Evolutionary conservation across 2,113 vertebrate genomes (phyloP), one percentile per base, ranked within the genome.

Genomic region (Osmerus mordax): DNA sequence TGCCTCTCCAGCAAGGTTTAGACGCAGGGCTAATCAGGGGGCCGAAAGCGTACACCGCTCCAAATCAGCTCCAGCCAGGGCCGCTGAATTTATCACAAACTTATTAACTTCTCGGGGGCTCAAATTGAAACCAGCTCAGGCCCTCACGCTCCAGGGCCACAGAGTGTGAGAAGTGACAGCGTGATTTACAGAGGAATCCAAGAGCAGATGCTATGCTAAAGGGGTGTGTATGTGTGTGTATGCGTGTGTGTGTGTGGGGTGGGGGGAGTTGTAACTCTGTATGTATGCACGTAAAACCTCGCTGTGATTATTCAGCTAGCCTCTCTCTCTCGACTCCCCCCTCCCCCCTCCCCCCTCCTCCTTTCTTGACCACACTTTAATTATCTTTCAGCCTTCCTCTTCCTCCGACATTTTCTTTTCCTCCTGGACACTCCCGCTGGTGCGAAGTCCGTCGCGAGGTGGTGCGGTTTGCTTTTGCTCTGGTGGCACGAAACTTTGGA

Each of bases 51-150:
- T 86, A 89, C 85, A 89, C 87, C 85, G 3, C 72, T 83, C 79
- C 83, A 88, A 91, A 91, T 88, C 85, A 92, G 88, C 90, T 89
- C 86, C 82, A 88, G 87, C 86, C 86, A 61, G 81, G 81, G 81
- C 58, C 76, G 83, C 84, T 78, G 85, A 91, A 91, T 91, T 89
- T 85, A 91, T 91, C 88, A 83, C 87, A 90, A 88, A 89, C 85
- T 86, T 91, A 90, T 91, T 90, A 90, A 90, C 89, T 87, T 84
- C 86, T 83, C 81, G 63, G 65, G 78, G 70, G 75, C 83, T 89
- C 82, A 88, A 91, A 90, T 88, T 89, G 89, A 89, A 92, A 90
- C 86, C 90, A 91, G 90, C 84, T 86, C 81, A 70, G 71, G 71
- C n/a, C 72, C 84, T 85, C 73, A 74, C 53, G 78, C 71, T 85